Base-by-base conservation (phyloP, 2,113 vertebrate genomes). In the Chitala chitala region DNA sequence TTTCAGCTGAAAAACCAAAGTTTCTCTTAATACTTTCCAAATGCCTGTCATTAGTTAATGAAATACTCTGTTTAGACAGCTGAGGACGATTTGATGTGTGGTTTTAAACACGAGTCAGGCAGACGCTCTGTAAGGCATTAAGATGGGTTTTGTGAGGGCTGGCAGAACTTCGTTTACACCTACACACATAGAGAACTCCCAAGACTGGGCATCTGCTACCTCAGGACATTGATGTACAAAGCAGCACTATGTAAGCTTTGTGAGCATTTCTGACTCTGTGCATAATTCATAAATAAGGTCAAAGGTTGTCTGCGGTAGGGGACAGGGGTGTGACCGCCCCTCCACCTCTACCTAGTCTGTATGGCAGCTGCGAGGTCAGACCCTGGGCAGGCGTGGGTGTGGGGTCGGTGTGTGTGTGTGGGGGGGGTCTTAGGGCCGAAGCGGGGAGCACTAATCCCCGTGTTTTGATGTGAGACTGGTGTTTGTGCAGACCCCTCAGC, bases 401-500 rank as follows among this genome's bases (percentile, higher is more conserved):
- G 68, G 51, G 65, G 59, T 0, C 4, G 48, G 70, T 68, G 65
- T 58, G 36, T 0, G 71, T 36, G 73, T 69, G 51, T n/a, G 69
- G 58, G 69, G 76, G 50, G 72, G 65, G 73, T 58, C 74, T 51
- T 31, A 26, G 82, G 78, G 80, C 85, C 80, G 4, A 31, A 26
- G 55, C 78, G 73, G 78, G 81, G 81, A 86, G 87, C 86, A 86
- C 86, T 85, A 84, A 85, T 86, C 84, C 83, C 82, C 70, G 83
- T 88, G 81, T 85, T 91, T 89, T 90, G 84, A 80, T 83, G 84
- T 69, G 82, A 84, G 82, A 82, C 77, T 87, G 84, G 68, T 93
- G 86, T 92, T 93, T 90, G 89, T 91, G 87, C 89, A 90, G 89
- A 87, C 87, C 86, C 78, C 73, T 82, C 83, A 83, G 82, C 80